Evolutionary conservation across 2,113 vertebrate species (phyloP).

Genomic region (Cavia aperea): DNA sequence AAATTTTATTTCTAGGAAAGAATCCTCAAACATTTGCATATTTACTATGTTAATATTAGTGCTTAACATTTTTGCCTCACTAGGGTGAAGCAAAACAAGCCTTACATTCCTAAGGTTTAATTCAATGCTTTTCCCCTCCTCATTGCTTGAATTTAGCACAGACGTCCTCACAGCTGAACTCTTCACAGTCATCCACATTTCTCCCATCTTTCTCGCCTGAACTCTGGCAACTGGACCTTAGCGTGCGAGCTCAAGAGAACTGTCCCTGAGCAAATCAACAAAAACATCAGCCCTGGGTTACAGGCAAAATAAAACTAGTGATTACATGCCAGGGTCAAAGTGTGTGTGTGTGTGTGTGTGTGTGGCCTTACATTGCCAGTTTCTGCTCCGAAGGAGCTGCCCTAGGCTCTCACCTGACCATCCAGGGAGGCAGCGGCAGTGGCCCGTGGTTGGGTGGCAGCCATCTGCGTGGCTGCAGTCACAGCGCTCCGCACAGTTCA

Average conservation of each 20-base stretch:
- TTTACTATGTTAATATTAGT: neutral
- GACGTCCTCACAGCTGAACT: neutral
- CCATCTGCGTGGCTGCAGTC: slow-evolving; percentile 96
- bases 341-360: neutral
- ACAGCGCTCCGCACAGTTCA: slow-evolving; percentile 90
- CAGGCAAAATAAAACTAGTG: neutral
- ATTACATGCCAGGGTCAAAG: neutral
- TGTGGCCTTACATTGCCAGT: fast-evolving
- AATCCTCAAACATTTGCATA: slow-evolving; percentile 6
- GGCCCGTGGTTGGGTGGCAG: slow-evolving; percentile 91
- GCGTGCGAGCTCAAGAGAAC: neutral
- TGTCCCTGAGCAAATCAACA: neutral
- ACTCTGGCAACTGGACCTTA: neutral
- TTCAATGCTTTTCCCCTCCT: neutral
- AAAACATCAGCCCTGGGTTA: neutral
- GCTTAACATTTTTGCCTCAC: neutral
- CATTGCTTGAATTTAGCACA: neutral
- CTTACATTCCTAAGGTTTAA: neutral
- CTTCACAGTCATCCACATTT: neutral
- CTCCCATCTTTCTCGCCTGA: neutral
- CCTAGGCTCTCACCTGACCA: slow-evolving; percentile 87
- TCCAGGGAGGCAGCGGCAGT: slow-evolving; percentile 92
- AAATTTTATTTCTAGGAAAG: slow-evolving; percentile 18
- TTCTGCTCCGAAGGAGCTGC: neutral
- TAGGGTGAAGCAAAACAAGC: neutral